phyloP scores from a whole-genome alignment of 1,140 invertebrate species.

The Antheraea mylitta region DNA sequence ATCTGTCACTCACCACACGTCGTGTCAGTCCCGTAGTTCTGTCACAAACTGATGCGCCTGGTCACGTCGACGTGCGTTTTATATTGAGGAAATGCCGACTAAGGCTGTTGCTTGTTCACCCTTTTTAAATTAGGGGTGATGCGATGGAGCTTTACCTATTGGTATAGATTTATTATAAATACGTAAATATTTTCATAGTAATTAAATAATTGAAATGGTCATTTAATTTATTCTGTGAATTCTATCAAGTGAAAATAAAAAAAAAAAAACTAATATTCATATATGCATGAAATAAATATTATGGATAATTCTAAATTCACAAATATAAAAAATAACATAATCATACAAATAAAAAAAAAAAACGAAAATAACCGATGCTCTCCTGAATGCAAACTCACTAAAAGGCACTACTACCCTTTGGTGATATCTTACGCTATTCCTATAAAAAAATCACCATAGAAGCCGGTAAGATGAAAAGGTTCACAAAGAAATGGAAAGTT shows the following conservation, averaged over 20 bases:
- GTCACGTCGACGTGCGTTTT: constrained; percentile 41
- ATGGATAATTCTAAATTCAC: neutral
- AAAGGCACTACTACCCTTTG: too few species aligned
- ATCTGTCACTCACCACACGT: constrained; percentile 50
- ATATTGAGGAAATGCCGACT: constrained; percentile 53
- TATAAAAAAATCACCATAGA: too few species aligned
- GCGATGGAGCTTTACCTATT: neutral
- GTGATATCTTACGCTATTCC: too few species aligned
- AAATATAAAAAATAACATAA: too few species aligned
- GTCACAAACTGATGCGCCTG: constrained; percentile 68
- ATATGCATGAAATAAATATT: neutral
- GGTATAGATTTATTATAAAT: neutral
- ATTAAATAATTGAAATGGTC: neutral
- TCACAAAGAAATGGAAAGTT: too few species aligned
- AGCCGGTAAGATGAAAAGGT: too few species aligned
- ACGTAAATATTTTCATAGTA: neutral
- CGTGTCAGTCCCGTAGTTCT: constrained; percentile 44
- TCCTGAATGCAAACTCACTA: too few species aligned
- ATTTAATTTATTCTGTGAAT: neutral
- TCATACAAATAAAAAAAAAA: too few species aligned
- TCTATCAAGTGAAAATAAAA: neutral
- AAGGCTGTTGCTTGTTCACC: constrained; percentile 31
- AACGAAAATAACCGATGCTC: too few species aligned
- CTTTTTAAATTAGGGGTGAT: constrained; percentile 31
- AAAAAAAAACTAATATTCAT: neutral